Base-by-base conservation (phyloP, 2,888 invertebrate genomes). In the Pomacea canaliculata region DNA sequence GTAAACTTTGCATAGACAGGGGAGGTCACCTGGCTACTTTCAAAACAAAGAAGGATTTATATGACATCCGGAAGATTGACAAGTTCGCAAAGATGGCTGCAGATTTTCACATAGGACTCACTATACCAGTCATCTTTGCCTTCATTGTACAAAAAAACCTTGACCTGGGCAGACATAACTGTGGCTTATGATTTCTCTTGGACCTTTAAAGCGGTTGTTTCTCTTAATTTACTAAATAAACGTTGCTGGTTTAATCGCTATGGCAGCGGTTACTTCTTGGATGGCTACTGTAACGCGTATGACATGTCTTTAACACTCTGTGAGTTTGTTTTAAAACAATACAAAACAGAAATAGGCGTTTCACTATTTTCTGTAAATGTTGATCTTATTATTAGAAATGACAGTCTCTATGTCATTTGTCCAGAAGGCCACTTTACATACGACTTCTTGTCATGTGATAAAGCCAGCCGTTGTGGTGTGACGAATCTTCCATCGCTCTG, bases 381-480 rank as follows among this genome's bases (percentile, higher is more conserved):
- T 56, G 16, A 56, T 37, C 5, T 37, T 37, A 5, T 37, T 37
- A 37, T 5, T 16, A 7, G 12, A 10, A 56, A 16, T 56, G 51
- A 56, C 51, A 56, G 16, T 4, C 12, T 56, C 2, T 56, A 56
- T 56, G 51, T 56, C 16, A 56, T 56, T 56, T 56, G 51, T 16
- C 51, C 51, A 10, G 51, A 56, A 56, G 51, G 74, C 23, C 69
- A 74, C 48, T 46, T 63, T 1, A 60, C 74, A 0, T 68, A 74
- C 49, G 68, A n/a, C 7, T 74, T 74, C 49, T 9, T 74, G n/a
- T 23, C 49, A 2, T 74, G 74, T 69, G 74, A 74, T 68, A 59
- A 68, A 49, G 62, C 27, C 56, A 74, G 62, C 48, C 18, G 48
- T 1, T 74, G 74, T 23, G 74, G 74, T 19, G 37, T 8, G 51